A percentile compares a stretch with the other conserved stretches of the same genome.
phyloP scores from a whole-genome alignment of 2,888 invertebrate genomes.

The Acrocera orbiculus region DNA sequence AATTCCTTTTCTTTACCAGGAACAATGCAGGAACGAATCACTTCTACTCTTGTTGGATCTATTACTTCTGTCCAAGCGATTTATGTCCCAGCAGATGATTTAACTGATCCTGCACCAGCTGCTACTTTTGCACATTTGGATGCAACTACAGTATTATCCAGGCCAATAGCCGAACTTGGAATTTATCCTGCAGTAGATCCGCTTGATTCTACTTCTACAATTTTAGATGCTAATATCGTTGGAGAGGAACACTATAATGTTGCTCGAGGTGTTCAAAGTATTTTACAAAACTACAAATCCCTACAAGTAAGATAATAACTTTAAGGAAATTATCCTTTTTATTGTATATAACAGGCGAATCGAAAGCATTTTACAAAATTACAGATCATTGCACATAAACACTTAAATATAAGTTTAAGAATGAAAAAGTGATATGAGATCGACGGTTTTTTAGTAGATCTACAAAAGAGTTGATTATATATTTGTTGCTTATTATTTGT shows the following conservation, averaged over 20 bases:
- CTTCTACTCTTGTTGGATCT: constrained; percentile 86
- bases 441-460: too few relatives aligned
- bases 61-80: constrained; percentile 92
- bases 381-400: too few relatives aligned
- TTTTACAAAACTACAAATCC: constrained; percentile 65
- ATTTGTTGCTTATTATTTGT: too few relatives aligned
- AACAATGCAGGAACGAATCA: constrained; percentile 90
- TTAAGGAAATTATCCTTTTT: too few relatives aligned
- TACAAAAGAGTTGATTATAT: too few relatives aligned
- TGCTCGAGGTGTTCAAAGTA: constrained; percentile 82
- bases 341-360: too few relatives aligned
- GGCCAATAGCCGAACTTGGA: constrained; percentile 82
- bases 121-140: constrained; percentile 94
- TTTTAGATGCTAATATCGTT: constrained; percentile 83
- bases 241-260: constrained; percentile 76
- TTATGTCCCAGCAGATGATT: constrained; percentile 89
- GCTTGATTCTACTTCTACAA: constrained; percentile 83
- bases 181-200: constrained; percentile 93
- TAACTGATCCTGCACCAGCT: constrained; percentile 91
- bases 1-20: too few relatives aligned
- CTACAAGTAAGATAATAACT: constrained; percentile 43
- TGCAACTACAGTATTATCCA: constrained; percentile 82
- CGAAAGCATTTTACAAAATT: too few relatives aligned
- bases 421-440: too few relatives aligned
- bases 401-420: too few relatives aligned